Evolutionary conservation across 2,797 vertebrate species (phyloP).

Genomic region (Apogon talboti): DNA sequence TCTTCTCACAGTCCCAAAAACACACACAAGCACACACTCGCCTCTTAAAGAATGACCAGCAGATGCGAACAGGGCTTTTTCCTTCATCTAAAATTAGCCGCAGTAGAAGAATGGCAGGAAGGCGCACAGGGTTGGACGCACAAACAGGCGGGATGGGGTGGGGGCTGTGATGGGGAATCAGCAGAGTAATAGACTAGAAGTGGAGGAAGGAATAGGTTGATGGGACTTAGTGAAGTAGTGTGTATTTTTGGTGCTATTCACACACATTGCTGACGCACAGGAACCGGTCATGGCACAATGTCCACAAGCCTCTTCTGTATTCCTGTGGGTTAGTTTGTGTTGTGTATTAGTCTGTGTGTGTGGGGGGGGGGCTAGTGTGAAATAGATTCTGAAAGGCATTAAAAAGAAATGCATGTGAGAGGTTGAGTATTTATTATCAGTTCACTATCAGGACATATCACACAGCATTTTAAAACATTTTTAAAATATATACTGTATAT

Average conservation of each 20-base stretch:
- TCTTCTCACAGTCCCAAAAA: constrained; percentile 30
- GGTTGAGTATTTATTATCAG: too few relatives aligned
- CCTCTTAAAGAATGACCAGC: constrained; percentile 72
- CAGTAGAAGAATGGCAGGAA: constrained; percentile 86
- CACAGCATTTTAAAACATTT: too few relatives aligned
- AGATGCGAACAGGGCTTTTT: constrained; percentile 79
- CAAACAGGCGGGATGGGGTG: constrained; percentile 43
- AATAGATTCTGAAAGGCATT: constrained; percentile 6
- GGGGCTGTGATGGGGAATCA: constrained; percentile 18
- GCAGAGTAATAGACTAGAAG: constrained; percentile 61
- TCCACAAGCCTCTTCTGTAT: constrained; percentile 28
- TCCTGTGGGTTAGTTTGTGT: constrained; percentile 4
- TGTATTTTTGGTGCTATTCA: constrained; percentile 78
- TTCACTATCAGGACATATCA: too few relatives aligned
- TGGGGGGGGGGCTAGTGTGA: constrained; percentile 6
- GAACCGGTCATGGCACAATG: constrained; percentile 57
- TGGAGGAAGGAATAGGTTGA: constrained; percentile 72
- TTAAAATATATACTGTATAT: too few relatives aligned
- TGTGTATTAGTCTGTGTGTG: constrained; percentile 12
- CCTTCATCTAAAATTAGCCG: constrained; percentile 84
- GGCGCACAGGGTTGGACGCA: constrained; percentile 61
- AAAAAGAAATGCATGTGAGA: background rate
- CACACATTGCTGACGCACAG: constrained; percentile 74
- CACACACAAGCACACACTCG: constrained; percentile 43
- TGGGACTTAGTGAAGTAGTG: constrained; percentile 64